Evolutionary conservation across 2,113 vertebrate species (phyloP), one percentile per base, ranked within the genome.

Genomic region (Chloroceryle aenea): DNA sequence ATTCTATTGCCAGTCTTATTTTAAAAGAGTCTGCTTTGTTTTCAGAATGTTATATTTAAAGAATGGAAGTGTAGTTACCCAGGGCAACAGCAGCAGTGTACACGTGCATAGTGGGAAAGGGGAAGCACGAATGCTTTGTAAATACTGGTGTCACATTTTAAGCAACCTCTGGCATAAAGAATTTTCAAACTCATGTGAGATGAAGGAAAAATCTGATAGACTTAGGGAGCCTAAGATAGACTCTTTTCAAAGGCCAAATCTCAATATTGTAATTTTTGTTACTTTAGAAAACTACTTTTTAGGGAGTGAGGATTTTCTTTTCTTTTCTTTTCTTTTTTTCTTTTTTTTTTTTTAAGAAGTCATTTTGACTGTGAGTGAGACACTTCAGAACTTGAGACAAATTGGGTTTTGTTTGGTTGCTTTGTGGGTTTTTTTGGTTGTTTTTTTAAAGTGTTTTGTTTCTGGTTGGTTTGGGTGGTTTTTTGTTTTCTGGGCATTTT

Each of bases 21-120:
- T 93, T 85, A 55, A 87, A 50, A 43, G 84, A 52, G 36, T 76
- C 69, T 68, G 27, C 30, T 72, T 91, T 95, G 66, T 72, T 92
- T 94, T 89, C 53, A 66, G 53, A 66, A n/a, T 80, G 63, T 68
- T 93, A 64, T 53, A 64, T 85, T 87, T 89, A 75, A 92, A 93
- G 62, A 85, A 76, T 82, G 87, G 74, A 76, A 76, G 55, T 25
- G 48, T 78, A 87, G 91, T 91, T 87, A 45, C 87, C 82, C 14
- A 38, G 50, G 67, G 85, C 85, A 95, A 96, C 91, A 88, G 67
- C 66, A 91, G 58, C 69, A 69, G 78, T 27, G 58, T 82, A 36
- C 1, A 0, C 79, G 36, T 76, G 38, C 66, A 7, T 27, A 80
- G 87, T 2, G 1, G 56, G 43, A 92, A 87, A 87, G 34, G 23